Conservation (phyloP, 2,888 invertebrate genomes). For the Harpalus rubripes region DNA sequence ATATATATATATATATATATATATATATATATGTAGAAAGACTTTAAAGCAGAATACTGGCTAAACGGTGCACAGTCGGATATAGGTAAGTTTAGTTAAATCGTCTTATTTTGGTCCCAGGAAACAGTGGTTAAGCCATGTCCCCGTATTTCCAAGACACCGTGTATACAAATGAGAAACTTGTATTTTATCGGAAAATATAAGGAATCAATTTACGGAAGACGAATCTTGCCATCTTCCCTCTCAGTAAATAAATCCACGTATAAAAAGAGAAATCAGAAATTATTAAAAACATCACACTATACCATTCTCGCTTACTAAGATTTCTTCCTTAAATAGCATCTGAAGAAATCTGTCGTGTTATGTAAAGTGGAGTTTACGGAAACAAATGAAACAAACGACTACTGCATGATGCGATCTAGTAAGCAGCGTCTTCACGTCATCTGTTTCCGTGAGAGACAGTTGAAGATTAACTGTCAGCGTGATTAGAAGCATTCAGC, state of each 20-base stretch:
- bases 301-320: not conserved
- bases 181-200: no score
- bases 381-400: constrained; percentile 33
- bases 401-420: constrained; percentile 12
- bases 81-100: no score
- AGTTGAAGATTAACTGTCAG: not conserved
- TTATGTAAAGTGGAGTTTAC: not conserved
- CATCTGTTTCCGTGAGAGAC: constrained; percentile 29
- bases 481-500: not conserved
- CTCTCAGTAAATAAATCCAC: not conserved
- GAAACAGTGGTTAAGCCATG: no score
- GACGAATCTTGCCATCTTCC: no score
- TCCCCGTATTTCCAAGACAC: no score
- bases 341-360: not conserved
- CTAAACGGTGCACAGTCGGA: no score
- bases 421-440: constrained; percentile 14
- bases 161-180: no score
- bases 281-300: constrained; percentile 1
- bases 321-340: not conserved
- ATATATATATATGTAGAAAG: no score
- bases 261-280: not conserved
- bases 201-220: no score
- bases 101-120: no score
- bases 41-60: no score
- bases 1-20: no score